Conservation (phyloP, 2,797 vertebrate genomes). For the Lagodon rhomboides region DNA sequence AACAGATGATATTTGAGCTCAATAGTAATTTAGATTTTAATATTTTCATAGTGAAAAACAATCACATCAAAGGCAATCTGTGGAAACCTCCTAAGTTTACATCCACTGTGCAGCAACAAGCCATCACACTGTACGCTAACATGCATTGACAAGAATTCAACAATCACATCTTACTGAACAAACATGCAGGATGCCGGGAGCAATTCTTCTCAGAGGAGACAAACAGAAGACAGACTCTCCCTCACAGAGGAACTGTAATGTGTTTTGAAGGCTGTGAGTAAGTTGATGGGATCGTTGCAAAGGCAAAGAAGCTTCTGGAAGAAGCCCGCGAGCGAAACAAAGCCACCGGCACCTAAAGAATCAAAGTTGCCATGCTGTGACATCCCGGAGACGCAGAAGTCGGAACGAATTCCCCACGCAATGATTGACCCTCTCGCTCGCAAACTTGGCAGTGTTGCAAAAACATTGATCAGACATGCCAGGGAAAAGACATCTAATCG, state of each 20-base stretch:
- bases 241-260: conserved; percentile 41
- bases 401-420: conserved; percentile 48
- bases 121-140: conserved; percentile 30
- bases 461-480: conserved; percentile 33
- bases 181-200: conserved; percentile 21
- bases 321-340: conserved; percentile 34
- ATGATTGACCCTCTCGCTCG: conserved; percentile 40
- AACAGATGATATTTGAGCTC: not conserved
- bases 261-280: conserved; percentile 62
- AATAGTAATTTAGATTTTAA: not conserved
- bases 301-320: conserved; percentile 58
- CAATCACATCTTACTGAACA: conserved; percentile 35
- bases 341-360: conserved; percentile 18
- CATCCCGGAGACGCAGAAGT: conserved; percentile 58
- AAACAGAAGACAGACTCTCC: conserved; percentile 27
- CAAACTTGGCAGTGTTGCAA: conserved; percentile 33
- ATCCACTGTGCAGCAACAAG: conserved; percentile 1
- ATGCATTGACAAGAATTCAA: conserved; percentile 47
- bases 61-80: not conserved
- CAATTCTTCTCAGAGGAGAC: conserved; percentile 6
- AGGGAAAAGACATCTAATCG: conserved; percentile 42
- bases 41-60: not conserved
- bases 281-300: conserved; percentile 54
- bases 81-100: too few relatives aligned
- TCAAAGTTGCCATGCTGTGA: conserved; percentile 51